Conservation (phyloP, 2,113 vertebrate genomes). For the Cyprinodon tularosa region DNA sequence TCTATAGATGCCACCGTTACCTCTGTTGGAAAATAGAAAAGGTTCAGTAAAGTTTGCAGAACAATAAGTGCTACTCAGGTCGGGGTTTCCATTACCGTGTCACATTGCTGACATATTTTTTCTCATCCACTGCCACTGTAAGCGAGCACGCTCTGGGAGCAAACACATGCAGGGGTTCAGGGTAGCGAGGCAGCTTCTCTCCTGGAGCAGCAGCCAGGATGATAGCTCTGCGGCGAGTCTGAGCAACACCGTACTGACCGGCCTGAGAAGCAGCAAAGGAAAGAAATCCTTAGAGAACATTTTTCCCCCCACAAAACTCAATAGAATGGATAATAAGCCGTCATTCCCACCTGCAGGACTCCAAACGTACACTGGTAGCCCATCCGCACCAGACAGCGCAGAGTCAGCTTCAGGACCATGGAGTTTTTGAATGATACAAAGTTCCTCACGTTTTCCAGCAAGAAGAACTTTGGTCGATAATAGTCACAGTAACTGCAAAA, state of each 20-base stretch:
- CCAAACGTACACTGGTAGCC: slow-evolving; percentile 98
- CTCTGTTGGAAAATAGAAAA: slow-evolving; percentile 68
- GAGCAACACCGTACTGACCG: slow-evolving; percentile 93
- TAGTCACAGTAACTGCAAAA: slow-evolving; percentile 93
- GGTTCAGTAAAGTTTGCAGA: not conserved
- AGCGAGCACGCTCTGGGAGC: slow-evolving; percentile 92
- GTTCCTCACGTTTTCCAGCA: slow-evolving; percentile 95
- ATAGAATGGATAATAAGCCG: not conserved
- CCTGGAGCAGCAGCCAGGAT: slow-evolving; percentile 91
- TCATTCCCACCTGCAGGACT: slow-evolving; percentile 87
- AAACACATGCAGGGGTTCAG: slow-evolving; percentile 92
- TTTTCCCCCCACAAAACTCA: not conserved
- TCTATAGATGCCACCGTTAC: slow-evolving; percentile 89
- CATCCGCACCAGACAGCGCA: slow-evolving; percentile 95
- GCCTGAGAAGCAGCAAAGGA: slow-evolving; percentile 77
- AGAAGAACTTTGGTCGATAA: slow-evolving; percentile 93
- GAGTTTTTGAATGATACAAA: slow-evolving; percentile 97
- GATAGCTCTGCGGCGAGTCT: slow-evolving; percentile 92
- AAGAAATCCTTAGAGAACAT: not conserved
- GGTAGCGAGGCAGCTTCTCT: slow-evolving; percentile 91
- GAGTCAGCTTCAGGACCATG: slow-evolving; percentile 95
- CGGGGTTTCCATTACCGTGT: slow-evolving; percentile 80
- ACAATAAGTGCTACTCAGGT: not conserved
- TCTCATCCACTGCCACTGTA: slow-evolving; percentile 92
- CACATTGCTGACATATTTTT: slow-evolving; percentile 92